Evolutionary conservation across 2,888 invertebrate species (phyloP).

Genomic region (Anagyrus pseudococci): DNA sequence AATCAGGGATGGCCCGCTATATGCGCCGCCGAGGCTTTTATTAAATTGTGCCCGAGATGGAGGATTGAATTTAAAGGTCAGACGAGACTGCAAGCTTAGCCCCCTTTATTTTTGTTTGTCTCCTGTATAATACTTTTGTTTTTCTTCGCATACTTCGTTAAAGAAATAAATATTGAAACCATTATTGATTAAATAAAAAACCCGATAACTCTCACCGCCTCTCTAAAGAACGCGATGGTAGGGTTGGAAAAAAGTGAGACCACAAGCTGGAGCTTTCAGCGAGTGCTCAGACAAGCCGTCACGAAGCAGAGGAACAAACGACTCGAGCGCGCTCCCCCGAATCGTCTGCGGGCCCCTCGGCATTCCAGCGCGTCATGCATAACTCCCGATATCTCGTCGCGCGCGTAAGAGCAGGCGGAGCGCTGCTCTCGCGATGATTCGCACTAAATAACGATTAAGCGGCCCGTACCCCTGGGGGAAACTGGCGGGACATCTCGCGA

Average conservation of each 20-base stretch:
- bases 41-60: conserved; percentile 23
- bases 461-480: background rate
- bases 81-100: background rate
- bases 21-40: conserved; percentile 31
- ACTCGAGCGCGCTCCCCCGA: too few relatives aligned
- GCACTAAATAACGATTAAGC: conserved; percentile 31
- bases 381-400: conserved; percentile 16
- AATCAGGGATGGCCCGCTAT: background rate
- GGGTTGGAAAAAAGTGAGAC: background rate
- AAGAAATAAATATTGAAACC: too few relatives aligned
- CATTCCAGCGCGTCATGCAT: too few relatives aligned
- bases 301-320: too few relatives aligned
- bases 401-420: background rate
- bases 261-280: too few relatives aligned
- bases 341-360: too few relatives aligned
- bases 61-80: conserved; percentile 33
- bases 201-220: background rate
- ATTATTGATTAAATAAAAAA: background rate
- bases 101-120: background rate
- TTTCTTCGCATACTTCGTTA: background rate
- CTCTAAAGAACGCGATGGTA: background rate
- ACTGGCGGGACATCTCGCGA: background rate
- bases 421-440: conserved; percentile 13
- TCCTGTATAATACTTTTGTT: background rate
- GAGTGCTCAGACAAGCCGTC: too few relatives aligned